phyloP scores from a whole-genome alignment of 2,797 vertebrate genomes.

The Halcyon leucocephala region DNA sequence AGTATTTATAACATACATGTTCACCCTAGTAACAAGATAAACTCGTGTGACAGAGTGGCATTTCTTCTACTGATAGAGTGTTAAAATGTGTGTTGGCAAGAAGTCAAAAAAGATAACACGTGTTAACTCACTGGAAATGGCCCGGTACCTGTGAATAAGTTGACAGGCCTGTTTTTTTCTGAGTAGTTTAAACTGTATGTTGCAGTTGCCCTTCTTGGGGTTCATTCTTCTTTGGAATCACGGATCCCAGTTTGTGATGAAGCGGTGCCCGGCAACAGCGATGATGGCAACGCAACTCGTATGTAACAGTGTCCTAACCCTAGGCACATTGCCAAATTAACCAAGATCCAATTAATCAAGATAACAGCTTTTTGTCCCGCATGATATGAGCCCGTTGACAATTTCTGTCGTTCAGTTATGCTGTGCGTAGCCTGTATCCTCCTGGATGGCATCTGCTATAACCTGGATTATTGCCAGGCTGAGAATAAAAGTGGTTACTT shows the following conservation, averaged over 20 bases:
- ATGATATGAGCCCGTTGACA: background rate
- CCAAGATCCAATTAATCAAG: background rate
- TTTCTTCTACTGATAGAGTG: background rate
- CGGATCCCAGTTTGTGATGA: background rate
- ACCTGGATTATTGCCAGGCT: conserved; percentile 4
- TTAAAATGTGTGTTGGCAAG: background rate
- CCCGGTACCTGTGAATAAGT: background rate
- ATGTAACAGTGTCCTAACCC: background rate
- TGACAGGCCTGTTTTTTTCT: background rate
- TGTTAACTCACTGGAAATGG: background rate
- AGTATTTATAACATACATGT: background rate
- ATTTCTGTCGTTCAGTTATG: background rate
- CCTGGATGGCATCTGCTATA: conserved; percentile 38
- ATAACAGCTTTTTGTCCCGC: background rate
- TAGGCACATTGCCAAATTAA: background rate
- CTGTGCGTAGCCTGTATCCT: background rate
- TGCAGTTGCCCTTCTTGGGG: background rate
- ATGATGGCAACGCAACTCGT: background rate
- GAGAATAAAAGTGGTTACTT: conserved; percentile 22
- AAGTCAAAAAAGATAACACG: background rate
- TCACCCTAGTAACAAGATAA: background rate
- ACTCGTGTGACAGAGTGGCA: background rate
- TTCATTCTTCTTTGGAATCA: background rate
- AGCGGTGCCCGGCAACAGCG: background rate
- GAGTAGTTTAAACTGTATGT: background rate